Evolutionary conservation across 1,140 invertebrate species (phyloP).

Genomic region (Zaprionus nigranus): DNA sequence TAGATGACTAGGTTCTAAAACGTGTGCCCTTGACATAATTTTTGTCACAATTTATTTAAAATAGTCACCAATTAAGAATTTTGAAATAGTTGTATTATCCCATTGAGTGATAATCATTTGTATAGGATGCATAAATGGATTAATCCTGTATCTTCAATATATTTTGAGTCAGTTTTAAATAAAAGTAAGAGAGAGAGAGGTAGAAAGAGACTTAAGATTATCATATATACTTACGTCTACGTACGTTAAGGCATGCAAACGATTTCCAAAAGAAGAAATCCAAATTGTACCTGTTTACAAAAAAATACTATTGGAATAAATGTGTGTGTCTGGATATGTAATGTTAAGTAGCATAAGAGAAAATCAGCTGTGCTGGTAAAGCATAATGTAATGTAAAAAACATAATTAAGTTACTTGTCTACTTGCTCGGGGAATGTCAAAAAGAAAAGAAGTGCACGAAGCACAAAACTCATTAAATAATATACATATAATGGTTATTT

Average conservation of each 20-base stretch:
- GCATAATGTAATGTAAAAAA: too few relatives aligned
- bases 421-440: too few relatives aligned
- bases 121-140: too few relatives aligned
- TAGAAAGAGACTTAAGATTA: too few relatives aligned
- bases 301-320: background rate
- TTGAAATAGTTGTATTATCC: background rate
- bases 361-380: too few relatives aligned
- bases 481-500: too few relatives aligned
- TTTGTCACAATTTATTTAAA: constrained; percentile 4
- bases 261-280: constrained; percentile 7
- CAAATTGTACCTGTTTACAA: background rate
- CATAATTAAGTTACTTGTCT: too few relatives aligned
- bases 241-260: constrained; percentile 45
- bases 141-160: too few relatives aligned
- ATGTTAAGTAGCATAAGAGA: too few relatives aligned
- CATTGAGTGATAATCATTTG: background rate
- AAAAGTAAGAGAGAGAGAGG: background rate
- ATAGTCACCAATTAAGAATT: background rate
- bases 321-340: too few relatives aligned
- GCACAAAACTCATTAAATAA: too few relatives aligned
- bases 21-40: constrained; percentile 65
- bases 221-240: constrained; percentile 42
- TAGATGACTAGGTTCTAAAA: constrained; percentile 14
- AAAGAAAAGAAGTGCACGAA: too few relatives aligned
- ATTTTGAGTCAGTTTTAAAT: background rate